These are phyloP conservation scores for Priapulus caudatus DNA, from an alignment of 2,888 invertebrate genomes.

Conservation along the genomic window DNA sequence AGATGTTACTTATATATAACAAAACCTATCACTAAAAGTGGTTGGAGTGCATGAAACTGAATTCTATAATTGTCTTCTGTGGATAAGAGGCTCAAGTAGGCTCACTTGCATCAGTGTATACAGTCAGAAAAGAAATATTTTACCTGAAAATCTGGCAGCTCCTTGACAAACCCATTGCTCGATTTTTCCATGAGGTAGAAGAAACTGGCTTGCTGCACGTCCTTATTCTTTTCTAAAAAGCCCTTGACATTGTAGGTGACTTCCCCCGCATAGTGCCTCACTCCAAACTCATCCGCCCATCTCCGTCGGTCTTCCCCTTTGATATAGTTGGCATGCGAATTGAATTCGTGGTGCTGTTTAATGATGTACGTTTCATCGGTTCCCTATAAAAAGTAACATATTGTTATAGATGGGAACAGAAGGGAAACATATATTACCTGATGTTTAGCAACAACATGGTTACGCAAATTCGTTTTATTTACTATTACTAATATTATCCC, in stretches of 20 bases:
- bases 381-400: slow-evolving; percentile 51
- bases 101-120: too few species aligned
- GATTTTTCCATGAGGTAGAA: slow-evolving; percentile 77
- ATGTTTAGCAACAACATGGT: too few species aligned
- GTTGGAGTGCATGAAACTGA: too few species aligned
- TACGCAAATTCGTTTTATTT: too few species aligned
- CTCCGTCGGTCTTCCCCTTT: slow-evolving; percentile 69
- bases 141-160: slow-evolving; percentile 46
- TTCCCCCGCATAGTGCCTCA: slow-evolving; percentile 74
- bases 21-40: too few species aligned
- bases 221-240: slow-evolving; percentile 81
- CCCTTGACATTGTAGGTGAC: slow-evolving; percentile 67
- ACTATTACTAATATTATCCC: too few species aligned
- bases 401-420: too few species aligned
- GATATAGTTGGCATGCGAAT: slow-evolving; percentile 65
- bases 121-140: too few species aligned
- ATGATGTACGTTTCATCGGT: slow-evolving; percentile 75
- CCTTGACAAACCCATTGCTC: slow-evolving; percentile 66
- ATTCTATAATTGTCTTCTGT: too few species aligned
- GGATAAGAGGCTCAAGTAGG: too few species aligned
- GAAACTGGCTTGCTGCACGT: slow-evolving; percentile 82
- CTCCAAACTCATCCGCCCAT: slow-evolving; percentile 82
- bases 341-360: slow-evolving; percentile 76
- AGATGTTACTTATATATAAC: too few species aligned
- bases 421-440: too few species aligned